Percentiles rank a stretch among this genome's conserved stretches.
phyloP scores from a whole-genome alignment of 2,797 vertebrate species.

The Todus mexicanus region DNA sequence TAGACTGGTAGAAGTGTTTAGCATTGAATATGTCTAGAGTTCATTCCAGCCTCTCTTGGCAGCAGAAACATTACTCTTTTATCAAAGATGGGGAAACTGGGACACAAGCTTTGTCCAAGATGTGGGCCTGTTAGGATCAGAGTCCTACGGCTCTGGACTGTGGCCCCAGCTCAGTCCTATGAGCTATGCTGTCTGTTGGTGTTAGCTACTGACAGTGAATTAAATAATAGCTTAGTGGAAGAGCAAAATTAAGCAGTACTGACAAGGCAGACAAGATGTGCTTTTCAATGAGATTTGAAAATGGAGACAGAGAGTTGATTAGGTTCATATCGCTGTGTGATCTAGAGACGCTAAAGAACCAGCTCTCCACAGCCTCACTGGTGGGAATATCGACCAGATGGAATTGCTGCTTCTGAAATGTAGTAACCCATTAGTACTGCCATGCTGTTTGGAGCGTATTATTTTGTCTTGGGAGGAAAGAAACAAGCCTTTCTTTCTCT shows the following conservation, averaged over 20 bases:
- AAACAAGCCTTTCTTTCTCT: not conserved
- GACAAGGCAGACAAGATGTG: not conserved
- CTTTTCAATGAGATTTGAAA: slow-evolving; percentile 35
- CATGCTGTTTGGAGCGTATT: not conserved
- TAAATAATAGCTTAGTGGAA: not conserved
- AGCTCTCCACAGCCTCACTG: not conserved
- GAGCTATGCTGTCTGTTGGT: not conserved
- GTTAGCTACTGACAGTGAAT: not conserved
- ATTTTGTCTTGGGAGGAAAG: not conserved
- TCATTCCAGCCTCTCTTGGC: not conserved
- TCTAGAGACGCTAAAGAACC: slow-evolving; percentile 18
- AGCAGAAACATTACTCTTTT: not conserved
- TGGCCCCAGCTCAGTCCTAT: not conserved
- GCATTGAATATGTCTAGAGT: not conserved
- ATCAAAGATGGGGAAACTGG: not conserved
- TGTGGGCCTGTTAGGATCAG: not conserved
- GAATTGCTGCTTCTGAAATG: slow-evolving; percentile 10
- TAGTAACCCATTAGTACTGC: not conserved
- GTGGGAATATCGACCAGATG: not conserved
- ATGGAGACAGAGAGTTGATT: not conserved
- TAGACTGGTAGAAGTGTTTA: not conserved
- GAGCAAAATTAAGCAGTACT: slow-evolving; percentile 6
- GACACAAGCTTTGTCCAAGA: not conserved
- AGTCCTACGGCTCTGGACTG: not conserved
- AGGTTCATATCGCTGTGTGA: not conserved